Conservation (phyloP, 1,140 invertebrate species). For the Battus philenor region DNA sequence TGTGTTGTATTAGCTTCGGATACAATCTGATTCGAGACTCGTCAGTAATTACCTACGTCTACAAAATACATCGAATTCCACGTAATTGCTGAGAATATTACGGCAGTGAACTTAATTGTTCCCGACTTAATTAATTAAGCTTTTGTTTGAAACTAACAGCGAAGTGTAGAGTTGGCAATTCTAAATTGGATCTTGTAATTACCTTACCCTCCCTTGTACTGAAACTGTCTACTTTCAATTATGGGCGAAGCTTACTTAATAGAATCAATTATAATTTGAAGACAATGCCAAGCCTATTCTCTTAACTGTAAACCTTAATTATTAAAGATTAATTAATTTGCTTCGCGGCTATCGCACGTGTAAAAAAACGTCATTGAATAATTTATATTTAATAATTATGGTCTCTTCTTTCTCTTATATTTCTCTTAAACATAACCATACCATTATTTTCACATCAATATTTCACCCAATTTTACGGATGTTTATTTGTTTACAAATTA, state of each 20-base stretch:
- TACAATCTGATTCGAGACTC: slow-evolving; percentile 67
- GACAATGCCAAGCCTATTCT: slow-evolving; percentile 53
- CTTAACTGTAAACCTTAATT: slow-evolving; percentile 36
- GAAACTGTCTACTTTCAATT: slow-evolving; percentile 74
- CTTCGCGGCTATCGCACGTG: slow-evolving; percentile 13
- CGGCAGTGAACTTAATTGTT: slow-evolving; percentile 74
- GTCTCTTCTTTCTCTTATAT: no score
- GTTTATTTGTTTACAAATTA: no score
- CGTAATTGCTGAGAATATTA: slow-evolving; percentile 74
- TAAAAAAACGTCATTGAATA: no score
- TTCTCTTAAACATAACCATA: no score
- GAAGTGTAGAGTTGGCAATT: slow-evolving; percentile 75
- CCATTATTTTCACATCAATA: no score
- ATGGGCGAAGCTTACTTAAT: slow-evolving; percentile 69
- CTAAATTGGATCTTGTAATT: slow-evolving; percentile 76
- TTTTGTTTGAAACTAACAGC: slow-evolving; percentile 76
- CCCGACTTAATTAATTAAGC: slow-evolving; percentile 76
- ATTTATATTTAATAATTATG: no score
- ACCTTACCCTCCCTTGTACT: slow-evolving; percentile 69
- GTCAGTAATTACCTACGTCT: slow-evolving; percentile 64
- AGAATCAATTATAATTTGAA: slow-evolving; percentile 70
- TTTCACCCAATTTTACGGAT: no score
- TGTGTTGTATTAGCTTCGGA: slow-evolving; percentile 64
- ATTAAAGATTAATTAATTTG: slow-evolving; percentile 39
- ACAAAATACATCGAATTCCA: slow-evolving; percentile 72